Evolutionary conservation across 2,113 vertebrate genomes (phyloP), one percentile per base, ranked within the genome.

Genomic region (Elanus axillaris): DNA sequence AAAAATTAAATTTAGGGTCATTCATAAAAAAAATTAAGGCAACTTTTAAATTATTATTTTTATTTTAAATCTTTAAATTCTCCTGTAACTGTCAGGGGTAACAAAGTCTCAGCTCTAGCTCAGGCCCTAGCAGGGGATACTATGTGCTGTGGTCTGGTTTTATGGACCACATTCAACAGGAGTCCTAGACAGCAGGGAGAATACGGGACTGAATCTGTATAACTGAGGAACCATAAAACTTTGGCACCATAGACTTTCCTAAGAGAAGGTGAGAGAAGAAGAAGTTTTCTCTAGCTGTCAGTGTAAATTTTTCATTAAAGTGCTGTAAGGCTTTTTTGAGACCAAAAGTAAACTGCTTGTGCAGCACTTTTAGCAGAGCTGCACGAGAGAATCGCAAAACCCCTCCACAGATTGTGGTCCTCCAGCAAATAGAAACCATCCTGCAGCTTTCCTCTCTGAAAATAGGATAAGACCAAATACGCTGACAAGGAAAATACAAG

Each of bases 271-370:
- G 77, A 94, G 84, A 89, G 83, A 55, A 95, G 80, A 79, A 96
- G 76, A 88, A 96, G 94, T 95, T 91, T 81, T 97, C 91, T 95
- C 73, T 58, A 76, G 91, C 77, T 94, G 94, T 68, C 95, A 76
- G 74, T 31, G 77, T 93, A 94, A 86, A 89, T 91, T 95, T 96
- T 90, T 86, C 86, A 95, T 93, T 94, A 92, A 94, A 94, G 77
- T 80, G 93, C 92, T 86, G 68, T 66, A 69, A 93, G 67, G 68
- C 86, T 94, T 81, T 91, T 94, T 92, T 52, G 91, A 92, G 91
- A 67, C 56, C 83, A 59, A 52, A 95, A 94, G 62, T 64, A 94
- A 96, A 92, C 52, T 85, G 95, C 96, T 94, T 86, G 66, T 56
- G 32, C 91, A 88, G 96, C 96, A 94, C 76, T 95, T 96, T 64